Evolutionary conservation across 2,888 invertebrate species (phyloP).

Genomic region (Oscheius sp.): DNA sequence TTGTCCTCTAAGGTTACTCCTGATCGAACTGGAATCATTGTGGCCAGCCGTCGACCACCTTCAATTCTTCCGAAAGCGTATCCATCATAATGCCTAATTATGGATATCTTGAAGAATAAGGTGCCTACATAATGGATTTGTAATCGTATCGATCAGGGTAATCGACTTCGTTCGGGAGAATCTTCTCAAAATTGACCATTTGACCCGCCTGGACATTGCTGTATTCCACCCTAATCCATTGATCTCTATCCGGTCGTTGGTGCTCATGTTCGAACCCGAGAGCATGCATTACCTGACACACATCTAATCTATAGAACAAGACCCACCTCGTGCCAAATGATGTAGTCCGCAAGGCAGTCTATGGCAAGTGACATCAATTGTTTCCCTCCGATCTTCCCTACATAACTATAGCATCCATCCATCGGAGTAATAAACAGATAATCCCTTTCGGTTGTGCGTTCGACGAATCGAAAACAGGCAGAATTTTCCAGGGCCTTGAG

Average conservation of each 20-base stretch:
- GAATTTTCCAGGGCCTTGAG: constrained; percentile 49
- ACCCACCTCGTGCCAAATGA: constrained; percentile 59
- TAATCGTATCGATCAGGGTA: constrained; percentile 54
- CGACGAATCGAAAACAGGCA: constrained; percentile 60
- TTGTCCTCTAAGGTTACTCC: constrained; percentile 51
- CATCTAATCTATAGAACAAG: neutral
- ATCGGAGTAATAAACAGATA: constrained; percentile 57
- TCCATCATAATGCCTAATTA: constrained; percentile 65
- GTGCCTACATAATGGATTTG: constrained; percentile 38
- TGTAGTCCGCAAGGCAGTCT: constrained; percentile 61
- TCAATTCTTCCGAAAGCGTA: constrained; percentile 61
- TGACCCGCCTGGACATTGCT: constrained; percentile 53
- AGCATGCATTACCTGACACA: constrained; percentile 48
- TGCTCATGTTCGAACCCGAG: constrained; percentile 64
- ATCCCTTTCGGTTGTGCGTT: constrained; percentile 49
- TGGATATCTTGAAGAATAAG: too few species aligned
- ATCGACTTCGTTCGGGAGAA: constrained; percentile 44
- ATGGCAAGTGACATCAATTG: constrained; percentile 51
- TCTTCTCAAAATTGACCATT: constrained; percentile 59
- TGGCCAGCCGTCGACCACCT: constrained; percentile 46
- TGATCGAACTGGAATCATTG: constrained; percentile 60
- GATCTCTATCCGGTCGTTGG: constrained; percentile 61
- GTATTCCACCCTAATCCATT: constrained; percentile 50
- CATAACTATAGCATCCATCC: constrained; percentile 65
- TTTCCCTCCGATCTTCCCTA: constrained; percentile 58